Percentiles rank a stretch among this genome's conserved stretches.
Evolutionary conservation across 2,113 vertebrate species (phyloP).

Genomic region (Rissa tridactyla): DNA sequence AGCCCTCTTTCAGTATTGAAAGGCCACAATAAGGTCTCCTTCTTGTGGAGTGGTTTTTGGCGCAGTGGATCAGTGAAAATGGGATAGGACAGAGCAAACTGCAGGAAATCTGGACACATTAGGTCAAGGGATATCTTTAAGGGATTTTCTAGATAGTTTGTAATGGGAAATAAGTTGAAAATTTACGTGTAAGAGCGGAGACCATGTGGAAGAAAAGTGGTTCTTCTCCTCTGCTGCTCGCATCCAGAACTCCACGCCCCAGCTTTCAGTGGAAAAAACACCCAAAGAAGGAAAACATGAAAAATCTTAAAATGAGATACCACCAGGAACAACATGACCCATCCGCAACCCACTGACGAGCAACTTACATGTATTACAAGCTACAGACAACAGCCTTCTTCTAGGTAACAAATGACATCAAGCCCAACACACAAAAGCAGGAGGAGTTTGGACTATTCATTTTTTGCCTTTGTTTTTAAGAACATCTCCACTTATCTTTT

Average conservation of each 20-base stretch:
- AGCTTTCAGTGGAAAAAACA: neutral
- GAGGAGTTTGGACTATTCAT: neutral
- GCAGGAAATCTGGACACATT: neutral
- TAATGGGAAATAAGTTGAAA: neutral
- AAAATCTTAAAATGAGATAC: neutral
- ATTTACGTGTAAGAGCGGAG: neutral
- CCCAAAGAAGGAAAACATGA: neutral
- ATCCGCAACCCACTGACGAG: neutral
- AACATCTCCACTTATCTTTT: neutral
- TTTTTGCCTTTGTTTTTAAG: neutral
- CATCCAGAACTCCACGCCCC: neutral
- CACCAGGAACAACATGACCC: neutral
- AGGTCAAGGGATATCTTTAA: neutral
- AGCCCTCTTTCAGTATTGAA: neutral
- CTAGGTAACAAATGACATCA: neutral
- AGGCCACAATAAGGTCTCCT: neutral
- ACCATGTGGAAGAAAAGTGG: neutral
- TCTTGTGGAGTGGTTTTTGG: neutral
- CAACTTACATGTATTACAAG: neutral
- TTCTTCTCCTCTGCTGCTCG: neutral
- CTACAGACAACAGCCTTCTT: neutral
- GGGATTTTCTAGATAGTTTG: neutral
- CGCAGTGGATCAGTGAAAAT: neutral
- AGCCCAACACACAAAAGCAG: neutral
- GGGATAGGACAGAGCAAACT: neutral